Evolutionary conservation across 2,888 invertebrate species (phyloP).

Genomic region (Synanthedon myopaeformis): DNA sequence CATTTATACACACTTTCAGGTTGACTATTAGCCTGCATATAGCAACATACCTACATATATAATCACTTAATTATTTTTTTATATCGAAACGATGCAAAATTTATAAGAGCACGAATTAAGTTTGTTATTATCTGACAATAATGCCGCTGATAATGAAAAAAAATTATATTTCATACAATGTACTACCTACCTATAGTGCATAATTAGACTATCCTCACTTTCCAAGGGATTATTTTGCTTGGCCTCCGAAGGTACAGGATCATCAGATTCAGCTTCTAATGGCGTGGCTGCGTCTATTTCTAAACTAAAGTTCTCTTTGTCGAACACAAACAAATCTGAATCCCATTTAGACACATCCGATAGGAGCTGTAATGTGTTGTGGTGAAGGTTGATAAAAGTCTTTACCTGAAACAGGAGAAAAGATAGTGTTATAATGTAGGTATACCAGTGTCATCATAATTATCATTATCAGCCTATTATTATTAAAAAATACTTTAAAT

Average conservation of each 20-base stretch:
- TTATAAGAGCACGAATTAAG: too few relatives aligned
- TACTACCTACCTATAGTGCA: constrained; percentile 56
- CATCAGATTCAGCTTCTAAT: constrained; percentile 63
- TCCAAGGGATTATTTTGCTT: constrained; percentile 61
- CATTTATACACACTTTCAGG: too few relatives aligned
- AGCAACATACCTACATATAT: too few relatives aligned
- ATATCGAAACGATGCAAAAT: too few relatives aligned
- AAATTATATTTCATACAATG: too few relatives aligned
- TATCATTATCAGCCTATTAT: too few relatives aligned
- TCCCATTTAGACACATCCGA: constrained; percentile 71
- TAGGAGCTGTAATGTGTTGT: constrained; percentile 67
- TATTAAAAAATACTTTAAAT: too few relatives aligned
- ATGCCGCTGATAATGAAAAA: too few relatives aligned
- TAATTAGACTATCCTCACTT: constrained; percentile 48
- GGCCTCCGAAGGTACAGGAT: constrained; percentile 48
- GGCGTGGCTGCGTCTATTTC: constrained; percentile 55
- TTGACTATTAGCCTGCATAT: too few relatives aligned
- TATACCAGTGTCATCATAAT: background rate
- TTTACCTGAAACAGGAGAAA: constrained; percentile 44
- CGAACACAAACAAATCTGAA: constrained; percentile 64
- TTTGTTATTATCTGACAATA: too few relatives aligned
- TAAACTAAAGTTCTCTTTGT: constrained; percentile 66
- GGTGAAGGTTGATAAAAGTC: constrained; percentile 69
- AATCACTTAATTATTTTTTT: too few relatives aligned
- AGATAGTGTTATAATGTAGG: too few relatives aligned